These are phyloP conservation scores for Chloroclysta siterata DNA, from an alignment of 2,888 invertebrate species.

Conservation along the genomic window DNA sequence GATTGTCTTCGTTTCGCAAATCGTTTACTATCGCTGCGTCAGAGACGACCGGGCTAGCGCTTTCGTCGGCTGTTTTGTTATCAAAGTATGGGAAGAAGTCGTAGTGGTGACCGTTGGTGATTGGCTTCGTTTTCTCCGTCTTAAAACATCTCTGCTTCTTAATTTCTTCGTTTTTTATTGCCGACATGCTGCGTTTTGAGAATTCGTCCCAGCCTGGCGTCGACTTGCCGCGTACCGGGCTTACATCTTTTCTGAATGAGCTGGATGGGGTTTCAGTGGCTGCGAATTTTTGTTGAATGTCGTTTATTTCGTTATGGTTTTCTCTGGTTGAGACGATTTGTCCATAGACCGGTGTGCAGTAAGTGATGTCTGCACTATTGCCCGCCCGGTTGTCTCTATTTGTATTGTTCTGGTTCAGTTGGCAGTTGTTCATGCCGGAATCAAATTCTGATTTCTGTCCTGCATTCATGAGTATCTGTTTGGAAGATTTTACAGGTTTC, in stretches of 20 bases:
- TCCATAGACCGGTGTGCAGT: conserved; percentile 79
- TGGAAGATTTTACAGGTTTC: conserved; percentile 73
- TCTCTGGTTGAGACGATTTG: conserved; percentile 79
- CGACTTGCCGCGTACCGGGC: conserved; percentile 64
- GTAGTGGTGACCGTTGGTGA: conserved; percentile 74
- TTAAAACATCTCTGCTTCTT: conserved; percentile 63
- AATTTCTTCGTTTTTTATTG: conserved; percentile 67
- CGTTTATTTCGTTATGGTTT: conserved; percentile 80
- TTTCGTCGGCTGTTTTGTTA: conserved; percentile 66
- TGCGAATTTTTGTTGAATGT: conserved; percentile 76
- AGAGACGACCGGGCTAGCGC: conserved; percentile 35
- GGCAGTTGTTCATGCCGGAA: conserved; percentile 81
- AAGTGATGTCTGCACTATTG: conserved; percentile 72
- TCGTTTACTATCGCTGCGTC: conserved; percentile 38
- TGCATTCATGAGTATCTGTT: conserved; percentile 78
- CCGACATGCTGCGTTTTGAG: conserved; percentile 71
- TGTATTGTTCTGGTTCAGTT: conserved; percentile 64
- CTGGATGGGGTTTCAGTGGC: conserved; percentile 73
- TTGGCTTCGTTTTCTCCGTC: conserved; percentile 59
- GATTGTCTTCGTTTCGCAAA: conserved; percentile 64
- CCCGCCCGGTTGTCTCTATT: conserved; percentile 60
- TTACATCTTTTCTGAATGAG: conserved; percentile 75
- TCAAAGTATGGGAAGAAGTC: conserved; percentile 80
- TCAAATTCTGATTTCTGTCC: conserved; percentile 81
- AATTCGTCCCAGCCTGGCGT: conserved; percentile 77